These are phyloP conservation scores for Synergus japonicus DNA, from an alignment of 2,888 invertebrate genomes.

Conservation along the genomic window DNA sequence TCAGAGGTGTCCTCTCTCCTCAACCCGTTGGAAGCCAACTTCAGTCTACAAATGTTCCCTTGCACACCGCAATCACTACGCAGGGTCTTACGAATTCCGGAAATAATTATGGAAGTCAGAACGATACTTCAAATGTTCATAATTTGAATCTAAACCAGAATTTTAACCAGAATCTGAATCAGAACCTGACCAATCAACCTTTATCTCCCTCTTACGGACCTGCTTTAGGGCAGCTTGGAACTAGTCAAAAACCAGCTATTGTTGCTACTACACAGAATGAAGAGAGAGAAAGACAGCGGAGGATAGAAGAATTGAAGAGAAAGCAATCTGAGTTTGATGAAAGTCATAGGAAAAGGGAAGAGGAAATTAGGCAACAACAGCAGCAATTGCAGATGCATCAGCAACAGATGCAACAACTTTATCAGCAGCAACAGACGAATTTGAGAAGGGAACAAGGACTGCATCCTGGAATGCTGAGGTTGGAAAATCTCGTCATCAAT, in stretches of 20 bases:
- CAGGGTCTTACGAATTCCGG: conserved; percentile 59
- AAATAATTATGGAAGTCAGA: conserved; percentile 61
- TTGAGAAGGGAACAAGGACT: conserved; percentile 64
- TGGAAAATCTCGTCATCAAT: conserved; percentile 75
- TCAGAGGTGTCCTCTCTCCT: conserved; percentile 68
- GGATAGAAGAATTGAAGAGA: conserved; percentile 80
- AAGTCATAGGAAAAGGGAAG: conserved; percentile 78
- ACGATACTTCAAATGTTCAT: conserved; percentile 56
- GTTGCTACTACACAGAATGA: conserved; percentile 67
- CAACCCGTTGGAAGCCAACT: conserved; percentile 74
- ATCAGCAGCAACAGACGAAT: conserved; percentile 64
- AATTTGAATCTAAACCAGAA: conserved; percentile 56
- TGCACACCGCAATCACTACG: conserved; percentile 71
- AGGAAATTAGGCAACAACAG: conserved; percentile 75
- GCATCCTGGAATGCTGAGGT: conserved; percentile 72
- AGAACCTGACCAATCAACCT: conserved; percentile 60
- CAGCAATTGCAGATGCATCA: conserved; percentile 66
- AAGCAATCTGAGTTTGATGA: conserved; percentile 80
- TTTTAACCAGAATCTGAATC: conserved; percentile 51
- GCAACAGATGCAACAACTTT: conserved; percentile 66
- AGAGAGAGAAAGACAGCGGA: conserved; percentile 77
- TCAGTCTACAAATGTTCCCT: conserved; percentile 70
- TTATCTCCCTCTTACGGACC: conserved; percentile 62
- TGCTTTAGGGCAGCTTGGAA: conserved; percentile 60
- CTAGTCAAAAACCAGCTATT: conserved; percentile 62